Base-by-base conservation (phyloP, 1,140 invertebrate genomes). In the Triops cancriformis region DNA sequence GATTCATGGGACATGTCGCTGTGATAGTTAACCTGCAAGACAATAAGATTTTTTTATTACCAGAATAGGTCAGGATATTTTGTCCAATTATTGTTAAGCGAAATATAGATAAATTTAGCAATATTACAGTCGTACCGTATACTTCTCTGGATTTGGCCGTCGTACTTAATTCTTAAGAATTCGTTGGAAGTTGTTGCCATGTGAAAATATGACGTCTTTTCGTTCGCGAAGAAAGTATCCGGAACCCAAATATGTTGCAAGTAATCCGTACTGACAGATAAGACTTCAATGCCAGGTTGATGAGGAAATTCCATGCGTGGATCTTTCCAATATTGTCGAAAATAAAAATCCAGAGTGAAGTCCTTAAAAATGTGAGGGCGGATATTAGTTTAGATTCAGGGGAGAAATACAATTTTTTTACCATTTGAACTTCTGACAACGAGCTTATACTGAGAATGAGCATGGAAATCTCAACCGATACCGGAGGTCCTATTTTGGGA, bases 351-450 rank as follows among this genome's bases (percentile, higher is more conserved):
- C 89, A 98, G 87, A 79, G 96, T 98, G 87, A 98, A 98, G 88
- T 98, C 96, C 96, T 98, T 86, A 75, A 80, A n/a, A 9, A n/a
- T 51, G 23, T 43, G 31, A 26, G 14, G 31, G 18, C 11, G 5
- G 72, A 26, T 26, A 31, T 31, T 43, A 42, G 1, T 26, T 42
- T 6, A 7, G 74, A 9, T 12, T 23, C 12, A 11, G 18, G 1
- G 5, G 6, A 41, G 1, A 1, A 75, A 12, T 76, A 76, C 37
- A 72, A 23, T 4, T 64, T 37, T 4, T 6, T 84, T 94, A 98
- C 95, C 96, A 98, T 98, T 92, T 97, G 94, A 86, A 98, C 95
- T 94, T 98, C 96, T 87, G 94, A 97, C 86, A 98, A 92, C 87
- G 95, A 97, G 91, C 94, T 96, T 90, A 98, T 97, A 89, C 94